Percentiles rank a stretch among this genome's conserved stretches.
These are phyloP conservation scores for Dynastes maya DNA, from an alignment of 2,888 invertebrate genomes.

Conservation along the genomic window DNA sequence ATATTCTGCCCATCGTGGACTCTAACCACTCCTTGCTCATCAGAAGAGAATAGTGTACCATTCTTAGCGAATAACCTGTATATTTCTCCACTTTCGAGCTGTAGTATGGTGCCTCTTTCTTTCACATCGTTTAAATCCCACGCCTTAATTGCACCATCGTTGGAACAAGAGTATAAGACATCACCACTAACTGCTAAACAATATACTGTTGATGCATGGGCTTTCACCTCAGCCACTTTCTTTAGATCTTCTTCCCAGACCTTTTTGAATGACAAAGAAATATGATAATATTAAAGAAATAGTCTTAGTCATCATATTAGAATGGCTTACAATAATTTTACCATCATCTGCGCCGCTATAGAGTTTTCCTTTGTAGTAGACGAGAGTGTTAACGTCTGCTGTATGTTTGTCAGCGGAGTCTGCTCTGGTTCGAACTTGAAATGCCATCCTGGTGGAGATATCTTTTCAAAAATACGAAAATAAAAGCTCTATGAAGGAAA, in stretches of 20 bases:
- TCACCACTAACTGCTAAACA: constrained; percentile 74
- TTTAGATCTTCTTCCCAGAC: constrained; percentile 71
- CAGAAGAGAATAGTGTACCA: constrained; percentile 74
- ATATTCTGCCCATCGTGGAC: constrained; percentile 73
- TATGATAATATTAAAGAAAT: no score
- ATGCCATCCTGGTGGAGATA: constrained; percentile 57
- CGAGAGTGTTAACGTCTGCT: constrained; percentile 69
- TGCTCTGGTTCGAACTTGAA: constrained; percentile 64
- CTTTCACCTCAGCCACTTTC: constrained; percentile 69
- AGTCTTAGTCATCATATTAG: no score
- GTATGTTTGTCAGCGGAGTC: constrained; percentile 69
- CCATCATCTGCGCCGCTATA: constrained; percentile 73
- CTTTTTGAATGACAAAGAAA: constrained; percentile 62
- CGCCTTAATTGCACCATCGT: constrained; percentile 76
- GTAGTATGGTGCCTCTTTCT: constrained; percentile 63
- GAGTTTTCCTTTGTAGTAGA: constrained; percentile 69
- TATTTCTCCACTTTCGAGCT: constrained; percentile 69
- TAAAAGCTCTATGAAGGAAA: not conserved
- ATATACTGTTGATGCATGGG: constrained; percentile 77
- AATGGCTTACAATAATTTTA: constrained; percentile 70
- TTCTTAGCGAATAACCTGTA: constrained; percentile 68
- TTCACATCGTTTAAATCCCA: constrained; percentile 72
- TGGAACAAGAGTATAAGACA: constrained; percentile 76
- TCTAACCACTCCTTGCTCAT: constrained; percentile 76
- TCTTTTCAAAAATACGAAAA: no score